Evolutionary conservation across 2,113 vertebrate genomes (phyloP).

Genomic region (Dipodomys stephensi): DNA sequence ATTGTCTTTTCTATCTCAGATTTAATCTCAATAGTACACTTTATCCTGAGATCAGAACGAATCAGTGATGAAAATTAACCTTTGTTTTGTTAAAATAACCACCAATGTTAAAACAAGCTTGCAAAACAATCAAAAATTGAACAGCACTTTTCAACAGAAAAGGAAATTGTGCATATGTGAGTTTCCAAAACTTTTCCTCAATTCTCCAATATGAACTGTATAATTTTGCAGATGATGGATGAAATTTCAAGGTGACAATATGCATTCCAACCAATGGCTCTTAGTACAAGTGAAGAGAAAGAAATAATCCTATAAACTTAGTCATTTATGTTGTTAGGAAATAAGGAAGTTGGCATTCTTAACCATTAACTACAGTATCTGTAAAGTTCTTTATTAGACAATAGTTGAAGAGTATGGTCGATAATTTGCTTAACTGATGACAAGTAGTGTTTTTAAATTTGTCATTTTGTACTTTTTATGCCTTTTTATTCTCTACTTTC

Average conservation of each 20-base stretch:
- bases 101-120: not conserved
- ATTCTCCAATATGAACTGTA: not conserved
- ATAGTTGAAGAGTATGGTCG: not conserved
- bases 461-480: not conserved
- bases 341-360: not conserved
- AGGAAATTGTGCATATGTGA: not conserved
- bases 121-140: constrained; percentile 15
- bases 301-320: not conserved
- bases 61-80: not conserved
- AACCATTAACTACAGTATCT: not conserved
- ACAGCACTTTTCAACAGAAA: not conserved
- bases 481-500: not conserved
- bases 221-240: not conserved
- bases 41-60: constrained; percentile 4
- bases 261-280: not conserved
- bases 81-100: constrained; percentile 14
- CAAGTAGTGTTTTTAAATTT: constrained; percentile 8
- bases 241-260: not conserved
- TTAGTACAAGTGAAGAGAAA: not conserved
- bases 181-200: not conserved
- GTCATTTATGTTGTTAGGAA: not conserved
- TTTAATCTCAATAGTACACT: not conserved
- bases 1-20: constrained; percentile 12
- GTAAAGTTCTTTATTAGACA: constrained; percentile 18
- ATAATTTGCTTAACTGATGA: constrained; percentile 29